Evolutionary conservation across 92 coral and sea anemone species (phyloP).

Genomic region (Epizoanthus rinbou): DNA sequence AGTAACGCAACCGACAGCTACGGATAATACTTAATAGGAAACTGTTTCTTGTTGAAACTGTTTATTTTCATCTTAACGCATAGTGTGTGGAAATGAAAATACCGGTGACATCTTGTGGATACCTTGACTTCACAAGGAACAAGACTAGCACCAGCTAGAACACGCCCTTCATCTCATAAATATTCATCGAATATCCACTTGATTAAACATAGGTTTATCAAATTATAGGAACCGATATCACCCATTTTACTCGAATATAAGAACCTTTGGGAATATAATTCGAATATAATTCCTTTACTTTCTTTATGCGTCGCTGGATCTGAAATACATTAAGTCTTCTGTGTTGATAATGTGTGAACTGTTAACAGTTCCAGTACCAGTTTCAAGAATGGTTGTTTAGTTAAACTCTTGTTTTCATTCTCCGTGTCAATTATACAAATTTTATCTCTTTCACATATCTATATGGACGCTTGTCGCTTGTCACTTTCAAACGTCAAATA

Average conservation of each 20-base stretch:
- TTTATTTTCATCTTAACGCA: slow-evolving; percentile 29
- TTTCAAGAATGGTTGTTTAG: background rate
- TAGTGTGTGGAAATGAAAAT: slow-evolving; percentile 33
- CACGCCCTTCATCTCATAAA: slow-evolving; percentile 9
- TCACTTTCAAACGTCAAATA: background rate
- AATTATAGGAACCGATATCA: background rate
- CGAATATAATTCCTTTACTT: background rate
- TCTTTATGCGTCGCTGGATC: background rate
- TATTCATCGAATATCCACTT: slow-evolving; percentile 9
- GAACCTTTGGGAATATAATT: no score
- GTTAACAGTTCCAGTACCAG: background rate
- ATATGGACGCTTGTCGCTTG: background rate
- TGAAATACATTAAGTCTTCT: background rate
- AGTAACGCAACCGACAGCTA: background rate
- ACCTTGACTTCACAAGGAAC: background rate
- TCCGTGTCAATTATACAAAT: background rate
- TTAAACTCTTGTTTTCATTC: background rate
- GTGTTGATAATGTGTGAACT: background rate
- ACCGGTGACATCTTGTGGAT: slow-evolving; percentile 12
- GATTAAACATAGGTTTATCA: background rate
- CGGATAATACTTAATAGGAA: slow-evolving; percentile 14
- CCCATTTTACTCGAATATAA: background rate
- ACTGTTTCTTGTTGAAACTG: background rate
- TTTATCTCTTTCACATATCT: background rate
- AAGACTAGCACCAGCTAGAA: slow-evolving; percentile 2